Evolutionary conservation across 2,113 vertebrate species (phyloP).

Genomic region (Talpa occidentalis): DNA sequence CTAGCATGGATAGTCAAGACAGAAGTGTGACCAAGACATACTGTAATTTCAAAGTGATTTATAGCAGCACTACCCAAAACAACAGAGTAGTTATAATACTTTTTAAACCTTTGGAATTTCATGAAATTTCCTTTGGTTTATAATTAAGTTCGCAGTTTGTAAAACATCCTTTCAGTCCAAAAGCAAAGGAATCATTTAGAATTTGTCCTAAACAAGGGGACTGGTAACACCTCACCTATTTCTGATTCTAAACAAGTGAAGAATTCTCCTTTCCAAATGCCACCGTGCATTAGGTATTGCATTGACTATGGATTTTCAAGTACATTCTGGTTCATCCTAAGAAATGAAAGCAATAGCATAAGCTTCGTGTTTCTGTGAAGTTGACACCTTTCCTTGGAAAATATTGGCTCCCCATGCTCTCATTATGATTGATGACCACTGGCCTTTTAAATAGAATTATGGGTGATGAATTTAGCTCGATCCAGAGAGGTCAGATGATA

Average conservation of each 20-base stretch:
- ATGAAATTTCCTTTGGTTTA: slow-evolving; percentile 36
- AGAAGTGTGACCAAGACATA: background rate
- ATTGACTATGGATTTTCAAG: background rate
- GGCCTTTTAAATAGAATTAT: slow-evolving; percentile 72
- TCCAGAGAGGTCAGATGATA: slow-evolving; percentile 73
- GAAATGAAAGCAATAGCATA: background rate
- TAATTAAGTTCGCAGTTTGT: background rate
- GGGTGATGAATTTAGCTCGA: slow-evolving; percentile 78
- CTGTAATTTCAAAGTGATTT: slow-evolving; percentile 25
- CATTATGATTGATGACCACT: slow-evolving; percentile 72
- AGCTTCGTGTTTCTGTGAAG: background rate
- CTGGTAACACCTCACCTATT: background rate
- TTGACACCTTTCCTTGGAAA: slow-evolving; percentile 58
- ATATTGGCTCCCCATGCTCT: slow-evolving; percentile 63
- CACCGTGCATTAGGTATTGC: background rate
- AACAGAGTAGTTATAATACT: background rate
- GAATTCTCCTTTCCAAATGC: background rate
- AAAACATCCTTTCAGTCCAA: background rate
- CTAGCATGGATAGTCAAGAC: background rate
- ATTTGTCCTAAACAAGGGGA: background rate
- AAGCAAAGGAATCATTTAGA: background rate
- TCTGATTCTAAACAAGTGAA: background rate
- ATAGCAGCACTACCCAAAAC: background rate
- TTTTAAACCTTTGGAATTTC: background rate
- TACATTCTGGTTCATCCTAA: background rate